Evolutionary conservation across 2,113 vertebrate species (phyloP).

Genomic region (Neopipo cinnamomea): DNA sequence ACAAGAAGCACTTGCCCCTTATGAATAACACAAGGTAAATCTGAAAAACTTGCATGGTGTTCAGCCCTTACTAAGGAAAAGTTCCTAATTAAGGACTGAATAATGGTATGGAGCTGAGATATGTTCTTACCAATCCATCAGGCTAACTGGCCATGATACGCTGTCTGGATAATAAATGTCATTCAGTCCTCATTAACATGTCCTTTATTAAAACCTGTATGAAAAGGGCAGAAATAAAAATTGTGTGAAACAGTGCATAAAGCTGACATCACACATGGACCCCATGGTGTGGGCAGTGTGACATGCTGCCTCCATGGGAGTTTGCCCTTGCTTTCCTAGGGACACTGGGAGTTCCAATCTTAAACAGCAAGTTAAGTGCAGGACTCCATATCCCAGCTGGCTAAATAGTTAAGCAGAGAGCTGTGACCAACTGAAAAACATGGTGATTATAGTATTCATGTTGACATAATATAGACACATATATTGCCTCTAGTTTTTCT

Average conservation of each 20-base stretch:
- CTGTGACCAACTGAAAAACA: not conserved
- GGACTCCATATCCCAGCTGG: not conserved
- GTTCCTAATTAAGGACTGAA: not conserved
- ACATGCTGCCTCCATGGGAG: not conserved
- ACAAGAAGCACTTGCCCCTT: not conserved
- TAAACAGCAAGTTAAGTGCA: not conserved
- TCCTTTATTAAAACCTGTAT: not conserved
- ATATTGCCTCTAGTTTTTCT: not conserved
- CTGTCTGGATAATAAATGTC: slow-evolving; percentile 32
- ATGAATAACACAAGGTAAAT: not conserved
- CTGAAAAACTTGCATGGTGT: not conserved
- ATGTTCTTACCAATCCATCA: slow-evolving; percentile 20
- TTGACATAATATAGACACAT: not conserved
- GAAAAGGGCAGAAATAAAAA: not conserved
- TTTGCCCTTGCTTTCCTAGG: not conserved
- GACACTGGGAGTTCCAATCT: not conserved
- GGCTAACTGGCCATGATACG: not conserved
- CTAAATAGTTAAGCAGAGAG: not conserved
- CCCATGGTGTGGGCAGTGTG: not conserved
- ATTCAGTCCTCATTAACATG: not conserved
- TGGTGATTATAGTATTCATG: not conserved
- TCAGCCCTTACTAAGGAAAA: not conserved
- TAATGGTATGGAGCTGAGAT: not conserved
- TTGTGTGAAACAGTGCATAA: not conserved
- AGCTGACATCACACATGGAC: not conserved